Evolutionary conservation across 2,797 vertebrate genomes (phyloP).

Genomic region (Manis javanica): DNA sequence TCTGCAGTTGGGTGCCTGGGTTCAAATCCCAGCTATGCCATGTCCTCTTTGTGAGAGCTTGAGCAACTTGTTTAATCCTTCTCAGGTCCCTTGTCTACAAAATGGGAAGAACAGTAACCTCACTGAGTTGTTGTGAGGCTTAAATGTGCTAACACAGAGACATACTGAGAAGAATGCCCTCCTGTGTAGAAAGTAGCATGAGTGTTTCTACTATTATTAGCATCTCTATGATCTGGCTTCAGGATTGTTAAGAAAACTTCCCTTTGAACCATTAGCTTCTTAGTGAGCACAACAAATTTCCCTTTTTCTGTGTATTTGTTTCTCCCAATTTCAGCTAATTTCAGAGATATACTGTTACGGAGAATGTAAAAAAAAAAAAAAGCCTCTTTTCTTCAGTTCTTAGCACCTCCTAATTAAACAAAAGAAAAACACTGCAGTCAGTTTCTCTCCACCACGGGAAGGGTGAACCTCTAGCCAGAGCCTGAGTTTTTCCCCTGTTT

Average conservation of each 20-base stretch:
- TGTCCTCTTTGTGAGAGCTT: not conserved
- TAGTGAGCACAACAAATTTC: slow-evolving; percentile 22
- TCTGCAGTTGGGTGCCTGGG: not conserved
- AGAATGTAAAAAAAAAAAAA: not conserved
- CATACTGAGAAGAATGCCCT: not conserved
- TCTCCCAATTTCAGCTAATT: slow-evolving; percentile 9
- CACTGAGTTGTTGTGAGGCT: not conserved
- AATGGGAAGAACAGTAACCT: not conserved
- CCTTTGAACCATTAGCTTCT: slow-evolving; percentile 41
- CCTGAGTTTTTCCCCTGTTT: slow-evolving; percentile 30
- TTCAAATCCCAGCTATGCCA: not conserved
- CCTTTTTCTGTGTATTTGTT: not conserved
- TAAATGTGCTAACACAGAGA: not conserved
- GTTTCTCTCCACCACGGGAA: not conserved
- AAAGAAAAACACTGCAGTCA: slow-evolving; percentile 38
- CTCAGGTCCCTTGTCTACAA: not conserved
- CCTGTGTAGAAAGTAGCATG: not conserved
- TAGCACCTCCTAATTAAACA: slow-evolving; percentile 58
- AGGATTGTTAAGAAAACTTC: not conserved
- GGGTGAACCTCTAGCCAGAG: slow-evolving; percentile 33
- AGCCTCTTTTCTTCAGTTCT: slow-evolving; percentile 34
- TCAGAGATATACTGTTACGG: not conserved
- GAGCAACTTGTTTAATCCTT: not conserved
- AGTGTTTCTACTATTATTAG: not conserved
- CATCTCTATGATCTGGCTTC: not conserved